Evolutionary conservation across 2,797 vertebrate species (phyloP).

Genomic region (Knipowitschia caucasica): DNA sequence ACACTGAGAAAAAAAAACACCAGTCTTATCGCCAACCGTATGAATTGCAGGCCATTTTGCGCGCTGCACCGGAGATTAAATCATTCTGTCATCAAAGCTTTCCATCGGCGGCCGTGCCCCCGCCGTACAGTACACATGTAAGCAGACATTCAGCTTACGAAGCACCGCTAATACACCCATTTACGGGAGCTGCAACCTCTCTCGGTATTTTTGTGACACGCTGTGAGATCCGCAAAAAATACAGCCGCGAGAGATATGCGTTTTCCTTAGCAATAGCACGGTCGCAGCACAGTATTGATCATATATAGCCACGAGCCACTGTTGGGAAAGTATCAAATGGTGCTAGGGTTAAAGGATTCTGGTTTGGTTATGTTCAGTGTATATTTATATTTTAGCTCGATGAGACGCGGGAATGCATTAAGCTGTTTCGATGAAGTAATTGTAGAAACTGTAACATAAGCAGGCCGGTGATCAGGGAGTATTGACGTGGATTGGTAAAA

Average conservation of each 20-base stretch:
- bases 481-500: slow-evolving; percentile 5
- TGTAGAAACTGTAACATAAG: slow-evolving; percentile 9
- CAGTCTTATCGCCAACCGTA: slow-evolving; percentile 50
- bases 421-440: slow-evolving; percentile 11
- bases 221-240: neutral
- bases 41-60: slow-evolving; percentile 51
- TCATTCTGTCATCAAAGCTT: slow-evolving; percentile 37
- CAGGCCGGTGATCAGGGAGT: slow-evolving; percentile 2
- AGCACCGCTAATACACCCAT: slow-evolving; percentile 12
- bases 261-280: neutral
- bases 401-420: neutral
- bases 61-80: slow-evolving; percentile 38
- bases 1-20: slow-evolving; percentile 46
- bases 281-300: neutral
- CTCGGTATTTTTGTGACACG: slow-evolving; percentile 5
- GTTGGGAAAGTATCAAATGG: neutral
- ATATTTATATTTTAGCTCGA: slow-evolving; percentile 9
- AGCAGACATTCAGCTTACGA: slow-evolving; percentile 26
- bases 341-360: neutral
- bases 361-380: neutral
- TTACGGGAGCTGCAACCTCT: slow-evolving; percentile 12
- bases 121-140: slow-evolving; percentile 17
- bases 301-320: neutral
- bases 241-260: neutral
- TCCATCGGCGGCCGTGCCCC: slow-evolving; percentile 1